Percentiles rank a stretch among this genome's conserved stretches.
phyloP scores from a whole-genome alignment of 2,113 vertebrate species.

The Cheilinus undulatus region DNA sequence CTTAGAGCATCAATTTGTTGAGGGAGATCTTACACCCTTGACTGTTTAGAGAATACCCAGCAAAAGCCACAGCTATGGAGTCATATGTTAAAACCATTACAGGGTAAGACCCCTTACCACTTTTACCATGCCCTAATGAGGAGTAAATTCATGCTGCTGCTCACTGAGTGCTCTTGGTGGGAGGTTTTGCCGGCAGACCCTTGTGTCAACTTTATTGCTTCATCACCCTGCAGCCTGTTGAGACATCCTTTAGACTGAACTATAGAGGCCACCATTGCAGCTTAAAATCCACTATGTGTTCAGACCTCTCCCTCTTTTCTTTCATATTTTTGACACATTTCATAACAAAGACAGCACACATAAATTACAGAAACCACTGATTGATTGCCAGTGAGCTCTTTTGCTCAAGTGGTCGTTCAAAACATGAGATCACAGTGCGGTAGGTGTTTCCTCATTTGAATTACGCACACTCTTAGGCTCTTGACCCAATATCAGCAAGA shows the following conservation, averaged over 20 bases:
- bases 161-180: conserved; percentile 45
- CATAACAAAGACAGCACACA: conserved; percentile 52
- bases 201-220: conserved; percentile 42
- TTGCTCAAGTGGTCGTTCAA: conserved; percentile 46
- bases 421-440: conserved; percentile 49
- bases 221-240: conserved; percentile 47
- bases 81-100: conserved; percentile 62
- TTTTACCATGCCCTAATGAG: conserved; percentile 38
- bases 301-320: too few relatives aligned
- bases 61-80: conserved; percentile 63
- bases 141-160: conserved; percentile 46
- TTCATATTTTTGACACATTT: too few relatives aligned
- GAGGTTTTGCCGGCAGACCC: conserved; percentile 51
- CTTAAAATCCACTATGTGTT: conserved; percentile 41
- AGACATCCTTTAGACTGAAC: conserved; percentile 66
- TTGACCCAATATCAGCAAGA: conserved; percentile 21
- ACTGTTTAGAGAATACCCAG: conserved; percentile 46
- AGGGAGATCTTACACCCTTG: conserved; percentile 42
- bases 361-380: conserved; percentile 51
- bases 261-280: conserved; percentile 39
- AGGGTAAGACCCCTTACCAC: conserved; percentile 46
- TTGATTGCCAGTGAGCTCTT: conserved; percentile 56
- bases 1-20: conserved; percentile 47
- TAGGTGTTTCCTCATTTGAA: conserved; percentile 9
- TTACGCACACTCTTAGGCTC: background rate